These are phyloP conservation scores for Holothuria scabra DNA, from an alignment of 53 echinoderm and acorn worm genomes.

Conservation along the genomic window DNA sequence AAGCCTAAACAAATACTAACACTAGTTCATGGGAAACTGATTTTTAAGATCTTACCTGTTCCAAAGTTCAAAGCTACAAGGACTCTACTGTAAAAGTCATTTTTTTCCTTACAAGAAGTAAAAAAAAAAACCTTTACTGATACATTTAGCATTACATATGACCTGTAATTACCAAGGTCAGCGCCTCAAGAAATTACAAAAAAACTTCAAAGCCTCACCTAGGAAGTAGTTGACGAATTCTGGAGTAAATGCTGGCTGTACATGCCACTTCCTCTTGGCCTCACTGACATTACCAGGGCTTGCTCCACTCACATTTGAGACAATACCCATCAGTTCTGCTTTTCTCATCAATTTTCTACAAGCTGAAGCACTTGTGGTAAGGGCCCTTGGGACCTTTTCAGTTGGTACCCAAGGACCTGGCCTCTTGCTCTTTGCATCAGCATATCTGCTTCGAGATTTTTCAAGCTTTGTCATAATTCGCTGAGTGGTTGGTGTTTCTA, in stretches of 20 bases:
- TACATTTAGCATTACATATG: no score
- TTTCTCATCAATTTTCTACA: conserved; percentile 91
- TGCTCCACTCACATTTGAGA: conserved; percentile 50
- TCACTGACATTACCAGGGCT: conserved; percentile 52
- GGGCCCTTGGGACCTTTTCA: conserved; percentile 82
- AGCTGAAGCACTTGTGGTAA: conserved; percentile 94
- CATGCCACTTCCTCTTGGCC: conserved; percentile 82
- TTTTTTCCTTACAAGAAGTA: no score
- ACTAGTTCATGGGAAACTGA: no score
- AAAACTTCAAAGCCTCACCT: conserved; percentile 42
- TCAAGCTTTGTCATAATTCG: conserved; percentile 28
- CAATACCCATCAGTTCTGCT: conserved; percentile 89
- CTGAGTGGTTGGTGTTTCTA: conserved; percentile 62
- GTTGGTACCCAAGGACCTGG: conserved; percentile 91
- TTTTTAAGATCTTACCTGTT: no score
- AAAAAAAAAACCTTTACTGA: no score
- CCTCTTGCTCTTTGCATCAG: conserved; percentile 52
- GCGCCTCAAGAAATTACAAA: background rate
- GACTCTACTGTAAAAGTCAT: no score
- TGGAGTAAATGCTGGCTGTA: conserved; percentile 81
- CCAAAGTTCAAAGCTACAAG: no score
- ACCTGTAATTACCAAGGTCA: no score
- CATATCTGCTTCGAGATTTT: conserved; percentile 21
- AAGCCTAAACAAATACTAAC: no score
- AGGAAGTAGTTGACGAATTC: conserved; percentile 96